These are phyloP conservation scores for Clytia hemisphaerica DNA, from an alignment of 30 jellyfish, hydroid and myxozoan species.

Conservation along the genomic window DNA sequence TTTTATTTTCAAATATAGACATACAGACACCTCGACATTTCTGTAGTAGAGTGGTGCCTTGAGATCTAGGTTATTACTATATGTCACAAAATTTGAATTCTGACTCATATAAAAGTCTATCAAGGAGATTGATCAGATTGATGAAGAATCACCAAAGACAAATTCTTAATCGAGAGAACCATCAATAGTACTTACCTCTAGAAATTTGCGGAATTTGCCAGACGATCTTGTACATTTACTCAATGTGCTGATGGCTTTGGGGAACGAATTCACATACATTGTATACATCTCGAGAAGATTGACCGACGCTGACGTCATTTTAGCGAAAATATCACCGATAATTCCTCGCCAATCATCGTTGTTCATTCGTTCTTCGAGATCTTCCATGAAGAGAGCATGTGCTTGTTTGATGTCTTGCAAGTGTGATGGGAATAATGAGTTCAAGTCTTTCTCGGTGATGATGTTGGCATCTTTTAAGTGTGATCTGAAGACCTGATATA, in stretches of 20 bases:
- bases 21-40: too few species aligned
- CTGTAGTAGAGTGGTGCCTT: too few species aligned
- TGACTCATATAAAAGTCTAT: too few species aligned
- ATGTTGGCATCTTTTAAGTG: constrained; percentile 13
- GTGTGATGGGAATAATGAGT: constrained; percentile 78
- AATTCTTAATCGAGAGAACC: background rate
- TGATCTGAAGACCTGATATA: constrained; percentile 11
- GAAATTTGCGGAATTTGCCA: constrained; percentile 71
- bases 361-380: constrained; percentile 77
- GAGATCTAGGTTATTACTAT: too few species aligned
- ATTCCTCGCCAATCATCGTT: constrained; percentile 68
- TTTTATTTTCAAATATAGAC: too few species aligned
- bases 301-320: constrained; percentile 61
- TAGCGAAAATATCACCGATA: constrained; percentile 86
- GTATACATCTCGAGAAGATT: constrained; percentile 65
- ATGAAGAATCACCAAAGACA: background rate
- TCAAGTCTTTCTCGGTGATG: constrained; percentile 26
- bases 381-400: constrained; percentile 80
- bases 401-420: constrained; percentile 51
- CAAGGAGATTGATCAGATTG: too few species aligned
- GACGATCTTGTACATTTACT: constrained; percentile 87
- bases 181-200: constrained; percentile 40
- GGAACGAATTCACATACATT: constrained; percentile 79
- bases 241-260: constrained; percentile 84
- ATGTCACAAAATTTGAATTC: too few species aligned